phyloP scores from a whole-genome alignment of 2,113 vertebrate species.

The Aptenodytes forsteri region DNA sequence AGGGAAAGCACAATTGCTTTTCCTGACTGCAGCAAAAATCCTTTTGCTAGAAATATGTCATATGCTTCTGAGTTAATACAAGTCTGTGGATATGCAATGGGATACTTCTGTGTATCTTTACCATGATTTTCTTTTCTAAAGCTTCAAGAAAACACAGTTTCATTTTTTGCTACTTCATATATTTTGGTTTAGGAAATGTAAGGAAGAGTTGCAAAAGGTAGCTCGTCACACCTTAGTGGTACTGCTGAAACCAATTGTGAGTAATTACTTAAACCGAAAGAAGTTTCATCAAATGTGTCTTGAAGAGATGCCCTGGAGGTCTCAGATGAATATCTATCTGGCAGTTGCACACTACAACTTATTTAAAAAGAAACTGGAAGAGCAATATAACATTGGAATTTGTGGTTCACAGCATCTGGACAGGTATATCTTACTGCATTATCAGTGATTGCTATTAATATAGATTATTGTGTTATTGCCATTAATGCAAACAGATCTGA shows the following conservation, averaged over 20 bases:
- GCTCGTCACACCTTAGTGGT: slow-evolving; percentile 63
- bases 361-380: slow-evolving; percentile 73
- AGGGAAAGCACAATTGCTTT: background rate
- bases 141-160: background rate
- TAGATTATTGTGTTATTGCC: background rate
- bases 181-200: slow-evolving; percentile 47
- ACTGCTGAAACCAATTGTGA: slow-evolving; percentile 66
- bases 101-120: background rate
- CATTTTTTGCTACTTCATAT: background rate
- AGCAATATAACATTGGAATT: slow-evolving; percentile 26
- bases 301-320: slow-evolving; percentile 86
- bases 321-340: slow-evolving; percentile 83
- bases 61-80: background rate
- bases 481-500: background rate
- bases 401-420: background rate
- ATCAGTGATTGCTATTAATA: background rate
- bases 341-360: slow-evolving; percentile 78
- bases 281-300: slow-evolving; percentile 72
- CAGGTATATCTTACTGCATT: slow-evolving; percentile 64
- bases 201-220: slow-evolving; percentile 48
- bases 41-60: background rate
- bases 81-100: background rate
- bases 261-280: slow-evolving; percentile 59
- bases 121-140: background rate
- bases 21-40: background rate